Conservation (phyloP, 1,140 invertebrate species). For the Macrosteles quadrilineatus region DNA sequence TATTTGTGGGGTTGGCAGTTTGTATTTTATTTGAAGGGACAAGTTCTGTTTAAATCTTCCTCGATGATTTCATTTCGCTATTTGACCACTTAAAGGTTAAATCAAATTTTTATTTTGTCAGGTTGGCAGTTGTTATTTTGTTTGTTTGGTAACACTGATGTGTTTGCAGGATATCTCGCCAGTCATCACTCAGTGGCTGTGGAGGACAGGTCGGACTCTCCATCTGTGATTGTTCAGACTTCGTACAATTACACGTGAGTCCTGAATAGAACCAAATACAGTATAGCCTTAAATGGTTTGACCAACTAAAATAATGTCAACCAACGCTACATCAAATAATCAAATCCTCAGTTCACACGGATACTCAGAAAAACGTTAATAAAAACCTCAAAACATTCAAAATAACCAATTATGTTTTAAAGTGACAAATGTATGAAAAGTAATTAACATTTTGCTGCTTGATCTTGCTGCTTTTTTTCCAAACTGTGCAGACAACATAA, state of each 20-base stretch:
- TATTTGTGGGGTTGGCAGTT: too few species aligned
- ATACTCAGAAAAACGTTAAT: not conserved
- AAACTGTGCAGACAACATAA: too few species aligned
- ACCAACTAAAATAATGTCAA: not conserved
- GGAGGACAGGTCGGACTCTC: not conserved
- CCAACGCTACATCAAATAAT: not conserved
- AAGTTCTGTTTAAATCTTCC: too few species aligned
- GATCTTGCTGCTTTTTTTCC: not conserved
- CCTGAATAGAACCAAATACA: not conserved
- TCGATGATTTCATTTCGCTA: too few species aligned
- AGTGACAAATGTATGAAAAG: not conserved
- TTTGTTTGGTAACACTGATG: too few species aligned
- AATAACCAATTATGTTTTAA: not conserved
- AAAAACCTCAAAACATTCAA: not conserved
- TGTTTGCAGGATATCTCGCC: not conserved
- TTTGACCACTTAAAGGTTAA: too few species aligned
- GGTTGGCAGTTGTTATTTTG: too few species aligned
- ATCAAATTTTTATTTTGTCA: too few species aligned
- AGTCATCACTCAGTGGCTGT: not conserved
- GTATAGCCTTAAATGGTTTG: not conserved
- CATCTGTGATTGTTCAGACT: constrained; percentile 4
- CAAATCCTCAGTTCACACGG: not conserved
- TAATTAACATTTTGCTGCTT: too few species aligned
- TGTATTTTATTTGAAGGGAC: too few species aligned
- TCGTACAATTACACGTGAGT: constrained; percentile 17